A percentile compares a stretch with the other conserved stretches of the same genome.
phyloP scores from a whole-genome alignment of 2,888 invertebrate species.

The Sphaerophoria rueppellii region DNA sequence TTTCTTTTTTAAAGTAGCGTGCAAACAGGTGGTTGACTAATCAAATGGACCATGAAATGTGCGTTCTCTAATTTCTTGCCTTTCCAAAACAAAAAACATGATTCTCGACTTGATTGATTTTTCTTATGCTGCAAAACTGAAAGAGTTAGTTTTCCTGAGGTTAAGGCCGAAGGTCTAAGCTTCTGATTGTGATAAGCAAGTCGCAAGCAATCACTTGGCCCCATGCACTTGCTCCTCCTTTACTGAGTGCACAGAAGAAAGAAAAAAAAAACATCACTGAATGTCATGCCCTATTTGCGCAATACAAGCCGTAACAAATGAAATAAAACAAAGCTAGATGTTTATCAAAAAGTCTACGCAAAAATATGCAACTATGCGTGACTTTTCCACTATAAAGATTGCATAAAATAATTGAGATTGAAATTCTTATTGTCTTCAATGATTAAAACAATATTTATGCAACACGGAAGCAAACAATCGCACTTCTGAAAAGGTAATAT shows the following conservation, averaged over 20 bases:
- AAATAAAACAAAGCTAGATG: background rate
- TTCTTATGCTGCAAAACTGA: no score
- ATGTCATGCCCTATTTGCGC: background rate
- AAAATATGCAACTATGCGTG: slow-evolving; percentile 12
- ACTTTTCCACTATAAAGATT: background rate
- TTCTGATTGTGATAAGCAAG: background rate
- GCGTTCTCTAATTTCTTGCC: slow-evolving; percentile 5
- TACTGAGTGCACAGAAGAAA: background rate
- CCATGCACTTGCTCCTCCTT: background rate
- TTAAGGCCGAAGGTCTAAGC: no score
- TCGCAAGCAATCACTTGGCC: background rate
- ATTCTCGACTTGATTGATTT: background rate
- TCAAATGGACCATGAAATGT: slow-evolving; percentile 46
- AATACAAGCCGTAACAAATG: background rate
- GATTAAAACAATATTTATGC: slow-evolving; percentile 17
- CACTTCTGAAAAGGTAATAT: background rate
- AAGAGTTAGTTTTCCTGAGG: no score
- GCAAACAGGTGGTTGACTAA: slow-evolving; percentile 40
- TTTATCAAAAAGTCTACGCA: slow-evolving; percentile 1
- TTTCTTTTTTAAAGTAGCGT: background rate
- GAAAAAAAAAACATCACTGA: background rate
- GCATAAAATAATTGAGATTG: slow-evolving; percentile 9
- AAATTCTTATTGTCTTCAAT: slow-evolving; percentile 22
- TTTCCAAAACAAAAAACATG: background rate
- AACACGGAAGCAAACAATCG: slow-evolving; percentile 31